phyloP scores from a whole-genome alignment of 1,140 invertebrate genomes.

The Dermatophagoides farinae region DNA sequence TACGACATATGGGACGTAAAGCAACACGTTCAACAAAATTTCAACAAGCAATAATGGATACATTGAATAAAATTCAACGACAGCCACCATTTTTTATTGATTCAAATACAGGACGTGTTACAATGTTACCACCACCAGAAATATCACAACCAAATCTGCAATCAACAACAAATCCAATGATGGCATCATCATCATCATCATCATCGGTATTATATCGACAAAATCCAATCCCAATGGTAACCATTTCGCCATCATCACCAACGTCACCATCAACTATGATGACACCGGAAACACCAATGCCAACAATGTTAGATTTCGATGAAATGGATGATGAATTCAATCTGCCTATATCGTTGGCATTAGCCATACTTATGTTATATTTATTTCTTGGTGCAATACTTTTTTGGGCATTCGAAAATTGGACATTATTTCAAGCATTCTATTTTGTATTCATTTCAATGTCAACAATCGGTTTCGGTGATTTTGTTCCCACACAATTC shows the following conservation, averaged over 20 bases:
- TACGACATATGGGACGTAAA: conserved; percentile 11
- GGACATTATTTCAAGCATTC: conserved; percentile 67
- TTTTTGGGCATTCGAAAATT: conserved; percentile 56
- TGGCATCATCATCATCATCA: too few relatives aligned
- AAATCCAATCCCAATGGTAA: not conserved
- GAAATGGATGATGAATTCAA: conserved; percentile 48
- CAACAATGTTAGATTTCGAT: conserved; percentile 18
- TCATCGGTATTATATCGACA: too few relatives aligned
- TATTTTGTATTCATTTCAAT: conserved; percentile 89
- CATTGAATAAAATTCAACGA: conserved; percentile 1
- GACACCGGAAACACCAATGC: conserved; percentile 8
- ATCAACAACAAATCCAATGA: not conserved
- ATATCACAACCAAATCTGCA: not conserved
- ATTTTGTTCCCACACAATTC: conserved; percentile 64
- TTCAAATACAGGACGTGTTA: not conserved
- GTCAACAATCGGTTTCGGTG: conserved; percentile 81
- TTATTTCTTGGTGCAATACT: conserved; percentile 58
- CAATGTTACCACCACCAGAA: not conserved
- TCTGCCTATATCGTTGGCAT: conserved; percentile 62
- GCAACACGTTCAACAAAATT: conserved; percentile 28
- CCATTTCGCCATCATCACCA: not conserved
- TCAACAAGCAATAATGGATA: not conserved
- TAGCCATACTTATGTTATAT: conserved; percentile 55
- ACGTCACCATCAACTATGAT: not conserved
- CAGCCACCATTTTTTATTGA: conserved; percentile 2